Evolutionary conservation across 2,797 vertebrate species (phyloP).

Genomic region (Characodon lateralis): DNA sequence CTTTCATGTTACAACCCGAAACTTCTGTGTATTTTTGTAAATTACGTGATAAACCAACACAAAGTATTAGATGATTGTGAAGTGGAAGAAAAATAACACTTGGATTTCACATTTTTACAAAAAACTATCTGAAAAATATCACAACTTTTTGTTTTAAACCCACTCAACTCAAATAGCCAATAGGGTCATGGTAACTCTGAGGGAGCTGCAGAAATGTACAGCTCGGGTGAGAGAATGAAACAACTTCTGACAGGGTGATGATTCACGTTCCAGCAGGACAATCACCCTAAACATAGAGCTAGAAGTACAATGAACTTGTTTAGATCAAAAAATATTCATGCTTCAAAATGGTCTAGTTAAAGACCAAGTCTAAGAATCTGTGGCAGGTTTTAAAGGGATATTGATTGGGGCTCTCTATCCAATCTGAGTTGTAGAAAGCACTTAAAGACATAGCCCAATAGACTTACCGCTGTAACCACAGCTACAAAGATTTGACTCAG

Average conservation of each 20-base stretch:
- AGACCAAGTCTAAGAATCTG: neutral
- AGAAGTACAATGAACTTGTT: neutral
- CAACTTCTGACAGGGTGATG: neutral
- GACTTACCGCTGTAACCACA: neutral
- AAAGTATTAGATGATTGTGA: neutral
- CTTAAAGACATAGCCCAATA: too few species aligned
- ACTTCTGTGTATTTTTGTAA: neutral
- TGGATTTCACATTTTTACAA: neutral
- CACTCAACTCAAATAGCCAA: neutral
- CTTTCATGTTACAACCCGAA: neutral
- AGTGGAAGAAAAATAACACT: neutral
- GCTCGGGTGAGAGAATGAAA: neutral
- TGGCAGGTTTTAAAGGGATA: neutral
- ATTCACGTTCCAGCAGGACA: neutral
- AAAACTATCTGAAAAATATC: neutral
- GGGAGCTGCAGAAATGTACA: too few species aligned
- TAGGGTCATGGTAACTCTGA: too few species aligned
- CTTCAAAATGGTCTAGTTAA: neutral
- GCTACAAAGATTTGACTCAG: neutral
- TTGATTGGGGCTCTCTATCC: too few species aligned
- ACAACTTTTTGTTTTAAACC: neutral
- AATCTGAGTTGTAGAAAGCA: too few species aligned
- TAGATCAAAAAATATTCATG: neutral
- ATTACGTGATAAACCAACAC: neutral
- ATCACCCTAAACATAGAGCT: neutral